Base-by-base conservation (phyloP, 2,113 vertebrate species). In the Hypomesus transpacificus region DNA sequence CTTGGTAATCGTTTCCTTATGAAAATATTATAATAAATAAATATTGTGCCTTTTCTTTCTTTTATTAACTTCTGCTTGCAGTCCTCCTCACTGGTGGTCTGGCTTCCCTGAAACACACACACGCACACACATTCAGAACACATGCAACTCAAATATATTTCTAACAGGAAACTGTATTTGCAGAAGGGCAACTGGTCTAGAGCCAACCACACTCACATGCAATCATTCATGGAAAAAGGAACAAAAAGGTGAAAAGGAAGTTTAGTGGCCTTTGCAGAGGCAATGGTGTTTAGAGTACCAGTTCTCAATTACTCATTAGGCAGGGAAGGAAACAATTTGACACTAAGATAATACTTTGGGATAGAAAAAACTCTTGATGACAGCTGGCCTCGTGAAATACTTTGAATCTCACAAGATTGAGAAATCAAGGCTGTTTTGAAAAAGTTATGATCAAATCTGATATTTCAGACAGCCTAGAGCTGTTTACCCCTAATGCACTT, bases 61-160 rank as follows among this genome's bases (percentile, higher is more conserved):
- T 65, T 72, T 22, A 65, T 52, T 16, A 69, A 3, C 68, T 76
- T 51, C 57, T 84, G 54, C 14, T 51, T 84, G 54, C 17, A 46
- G 8, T 85, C 81, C 26, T 83, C 81, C 28, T 78, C 84, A 46
- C 84, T 84, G 22, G 81, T 83, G 22, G 81, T 83, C 39, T 82
- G 84, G 70, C 75, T 84, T 72, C 81, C 83, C 52, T 78, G 16
- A 71, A 78, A 74, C 20, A 74, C 17, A 22, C 54, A 56, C 54
- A 18, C 0, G 14, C 53, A 64, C 31, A 62, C 60, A 64, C 9
- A 39, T 7, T 11, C 24, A 64, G 5, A 34, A 5, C 20, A 68
- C 22, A 74, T 16, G 53, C 52, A 66, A n/a, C 22, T 16, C 20
- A 66, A 61, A 39, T 9, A 34, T 8, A 18, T 26, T 31, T 34